Conservation (phyloP, 2,113 vertebrate genomes). For the Nothocercus julius region DNA sequence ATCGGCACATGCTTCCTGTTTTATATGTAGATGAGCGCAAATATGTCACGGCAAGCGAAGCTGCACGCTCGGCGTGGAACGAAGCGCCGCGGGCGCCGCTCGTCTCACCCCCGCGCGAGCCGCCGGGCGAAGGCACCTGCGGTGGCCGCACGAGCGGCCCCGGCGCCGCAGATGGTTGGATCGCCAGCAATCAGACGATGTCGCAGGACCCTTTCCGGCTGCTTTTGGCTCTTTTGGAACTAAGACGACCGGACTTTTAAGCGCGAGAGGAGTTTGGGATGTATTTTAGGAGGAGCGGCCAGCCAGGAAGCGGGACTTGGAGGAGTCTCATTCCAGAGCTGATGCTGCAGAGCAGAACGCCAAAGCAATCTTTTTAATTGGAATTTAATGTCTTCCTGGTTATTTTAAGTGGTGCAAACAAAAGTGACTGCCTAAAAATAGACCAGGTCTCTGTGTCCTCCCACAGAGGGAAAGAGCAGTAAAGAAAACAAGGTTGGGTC, state of each 20-base stretch:
- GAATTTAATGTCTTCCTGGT: not conserved
- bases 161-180: too few relatives aligned
- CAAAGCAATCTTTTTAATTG: not conserved
- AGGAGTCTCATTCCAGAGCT: not conserved
- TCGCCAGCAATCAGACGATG: not conserved
- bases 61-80: not conserved
- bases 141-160: too few relatives aligned
- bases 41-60: constrained; percentile 22
- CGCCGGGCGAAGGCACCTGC: too few relatives aligned
- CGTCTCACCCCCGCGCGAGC: too few relatives aligned
- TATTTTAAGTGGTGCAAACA: not conserved
- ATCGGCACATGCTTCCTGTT: constrained; percentile 78
- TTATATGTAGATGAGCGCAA: constrained; percentile 65
- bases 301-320: not conserved
- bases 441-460: fast-evolving
- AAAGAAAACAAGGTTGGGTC: fast-evolving
- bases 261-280: not conserved
- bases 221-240: fast-evolving
- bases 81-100: too few relatives aligned
- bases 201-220: fast-evolving
- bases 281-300: fast-evolving
- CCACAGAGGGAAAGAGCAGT: not conserved
- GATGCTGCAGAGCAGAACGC: not conserved
- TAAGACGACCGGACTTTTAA: fast-evolving
- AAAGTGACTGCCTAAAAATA: fast-evolving